A percentile compares a stretch with the other conserved stretches of the same genome.
phyloP scores from a whole-genome alignment of 2,113 vertebrate species.

The Chamaea fasciata region DNA sequence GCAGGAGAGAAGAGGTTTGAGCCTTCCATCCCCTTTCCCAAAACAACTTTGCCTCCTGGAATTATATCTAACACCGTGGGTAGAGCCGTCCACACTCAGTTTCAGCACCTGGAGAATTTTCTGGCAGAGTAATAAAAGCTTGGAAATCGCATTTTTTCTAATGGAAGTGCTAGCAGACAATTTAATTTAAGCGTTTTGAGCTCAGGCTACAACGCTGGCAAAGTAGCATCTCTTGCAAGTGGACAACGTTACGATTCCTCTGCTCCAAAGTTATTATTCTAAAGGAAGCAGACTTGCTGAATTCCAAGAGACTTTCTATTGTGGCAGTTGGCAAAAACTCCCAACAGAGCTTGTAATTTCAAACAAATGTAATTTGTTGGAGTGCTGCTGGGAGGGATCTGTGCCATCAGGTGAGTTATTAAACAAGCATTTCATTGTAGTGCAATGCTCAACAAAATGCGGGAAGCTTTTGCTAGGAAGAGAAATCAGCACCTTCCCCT shows the following conservation, averaged over 20 bases:
- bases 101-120: background rate
- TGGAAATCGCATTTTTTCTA: background rate
- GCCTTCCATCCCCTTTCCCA: background rate
- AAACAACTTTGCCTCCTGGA: background rate
- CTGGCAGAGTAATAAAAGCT: background rate
- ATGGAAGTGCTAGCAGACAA: background rate
- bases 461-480: background rate
- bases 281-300: background rate
- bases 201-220: background rate
- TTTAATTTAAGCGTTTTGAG: background rate
- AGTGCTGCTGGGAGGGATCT: constrained; percentile 6
- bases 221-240: background rate
- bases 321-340: background rate
- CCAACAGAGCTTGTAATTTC: background rate
- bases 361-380: background rate
- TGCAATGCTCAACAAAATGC: background rate
- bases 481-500: background rate
- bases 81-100: background rate
- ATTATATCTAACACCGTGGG: background rate
- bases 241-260: background rate
- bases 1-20: background rate
- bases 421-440: background rate
- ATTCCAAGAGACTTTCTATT: background rate
- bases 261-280: background rate
- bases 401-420: background rate